Evolutionary conservation across 2,113 vertebrate species (phyloP).

Genomic region (Chunga burmeisteri): DNA sequence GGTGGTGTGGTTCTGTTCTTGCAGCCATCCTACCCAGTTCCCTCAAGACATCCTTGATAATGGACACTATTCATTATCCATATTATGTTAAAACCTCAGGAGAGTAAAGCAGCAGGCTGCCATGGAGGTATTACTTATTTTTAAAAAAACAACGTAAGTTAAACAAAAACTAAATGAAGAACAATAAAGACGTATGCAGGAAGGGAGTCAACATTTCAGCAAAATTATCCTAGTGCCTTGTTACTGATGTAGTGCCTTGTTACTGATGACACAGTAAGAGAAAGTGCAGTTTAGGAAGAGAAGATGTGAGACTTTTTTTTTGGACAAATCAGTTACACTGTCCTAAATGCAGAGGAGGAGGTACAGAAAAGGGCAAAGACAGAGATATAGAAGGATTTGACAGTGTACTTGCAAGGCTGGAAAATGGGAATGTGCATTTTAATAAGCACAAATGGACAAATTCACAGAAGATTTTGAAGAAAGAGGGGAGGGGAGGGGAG

Average conservation of each 20-base stretch:
- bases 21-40: background rate
- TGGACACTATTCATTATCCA: background rate
- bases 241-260: background rate
- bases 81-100: background rate
- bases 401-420: background rate
- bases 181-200: background rate
- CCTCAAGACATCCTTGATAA: background rate
- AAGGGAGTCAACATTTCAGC: background rate
- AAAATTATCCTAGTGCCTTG: background rate
- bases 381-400: background rate
- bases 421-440: background rate
- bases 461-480: background rate
- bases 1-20: background rate
- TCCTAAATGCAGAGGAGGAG: background rate
- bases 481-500: too few species aligned
- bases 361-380: background rate
- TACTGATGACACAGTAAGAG: background rate
- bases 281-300: background rate
- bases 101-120: background rate
- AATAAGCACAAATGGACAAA: background rate
- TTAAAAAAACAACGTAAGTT: rapidly evolving
- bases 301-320: background rate
- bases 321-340: background rate
- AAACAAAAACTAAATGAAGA: background rate
- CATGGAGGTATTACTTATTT: background rate